Evolutionary conservation across 2,113 vertebrate genomes (phyloP).

Genomic region (Callithrix jacchus): DNA sequence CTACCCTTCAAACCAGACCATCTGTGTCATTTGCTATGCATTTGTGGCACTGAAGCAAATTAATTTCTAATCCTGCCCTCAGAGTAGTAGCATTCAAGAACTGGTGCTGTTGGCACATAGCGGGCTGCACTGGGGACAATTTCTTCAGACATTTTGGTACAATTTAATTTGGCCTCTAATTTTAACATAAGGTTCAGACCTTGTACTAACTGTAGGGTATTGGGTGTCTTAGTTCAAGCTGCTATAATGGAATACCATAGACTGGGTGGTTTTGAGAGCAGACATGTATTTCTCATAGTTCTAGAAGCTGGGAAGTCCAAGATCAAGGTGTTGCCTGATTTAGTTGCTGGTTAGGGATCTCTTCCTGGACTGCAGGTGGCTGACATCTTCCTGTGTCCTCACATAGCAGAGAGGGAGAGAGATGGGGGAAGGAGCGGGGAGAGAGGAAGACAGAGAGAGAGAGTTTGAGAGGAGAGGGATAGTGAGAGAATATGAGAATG

Average conservation of each 20-base stretch:
- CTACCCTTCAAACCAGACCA: background rate
- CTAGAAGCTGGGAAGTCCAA: background rate
- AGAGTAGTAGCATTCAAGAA: background rate
- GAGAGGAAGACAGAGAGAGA: background rate
- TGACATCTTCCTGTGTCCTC: background rate
- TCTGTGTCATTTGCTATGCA: background rate
- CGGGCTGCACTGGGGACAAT: background rate
- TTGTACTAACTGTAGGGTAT: background rate
- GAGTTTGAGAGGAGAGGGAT: background rate
- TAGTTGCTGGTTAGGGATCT: background rate
- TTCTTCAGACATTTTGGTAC: background rate
- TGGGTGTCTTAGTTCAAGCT: background rate
- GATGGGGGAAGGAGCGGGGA: rapidly evolving
- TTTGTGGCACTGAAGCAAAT: background rate
- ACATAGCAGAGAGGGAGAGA: background rate
- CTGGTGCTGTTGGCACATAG: background rate
- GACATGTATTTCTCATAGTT: background rate
- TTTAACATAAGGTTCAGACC: background rate
- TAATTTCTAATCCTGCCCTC: constrained; percentile 16
- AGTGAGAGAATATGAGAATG: no score
- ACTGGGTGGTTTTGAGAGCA: background rate
- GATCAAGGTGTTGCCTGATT: background rate
- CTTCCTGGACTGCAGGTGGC: background rate
- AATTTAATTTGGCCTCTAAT: constrained; percentile 13
- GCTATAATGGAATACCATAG: background rate